These are phyloP conservation scores for Schizothorax lantsangensis DNA, from an alignment of 2,797 vertebrate species.

Conservation along the genomic window DNA sequence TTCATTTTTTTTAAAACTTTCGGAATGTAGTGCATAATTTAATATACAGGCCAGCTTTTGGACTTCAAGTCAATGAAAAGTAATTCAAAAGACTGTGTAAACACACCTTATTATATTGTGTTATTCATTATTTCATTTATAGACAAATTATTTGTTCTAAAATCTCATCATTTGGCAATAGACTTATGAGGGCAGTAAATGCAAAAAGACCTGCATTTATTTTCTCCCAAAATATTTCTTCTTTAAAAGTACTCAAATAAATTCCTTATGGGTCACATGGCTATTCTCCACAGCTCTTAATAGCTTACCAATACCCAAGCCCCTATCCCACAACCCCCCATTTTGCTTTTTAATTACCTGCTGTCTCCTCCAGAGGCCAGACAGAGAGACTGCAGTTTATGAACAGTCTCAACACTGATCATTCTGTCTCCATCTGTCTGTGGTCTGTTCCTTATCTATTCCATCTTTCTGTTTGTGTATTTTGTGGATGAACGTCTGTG, in stretches of 20 bases:
- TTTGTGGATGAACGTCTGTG: slow-evolving; percentile 7
- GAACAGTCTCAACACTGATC: slow-evolving; percentile 52
- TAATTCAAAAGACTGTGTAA: background rate
- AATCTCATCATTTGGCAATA: background rate
- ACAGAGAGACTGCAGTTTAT: slow-evolving; percentile 73
- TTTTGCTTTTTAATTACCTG: slow-evolving; percentile 79
- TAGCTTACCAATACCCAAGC: slow-evolving; percentile 30
- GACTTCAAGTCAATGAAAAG: background rate
- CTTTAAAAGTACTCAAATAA: background rate
- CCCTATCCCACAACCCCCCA: slow-evolving; percentile 35
- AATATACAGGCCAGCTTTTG: background rate
- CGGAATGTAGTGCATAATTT: background rate
- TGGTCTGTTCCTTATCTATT: slow-evolving; percentile 40
- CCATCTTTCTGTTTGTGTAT: slow-evolving; percentile 33
- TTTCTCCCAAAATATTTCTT: background rate
- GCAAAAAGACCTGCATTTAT: background rate
- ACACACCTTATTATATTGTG: background rate
- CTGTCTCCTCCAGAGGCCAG: slow-evolving; percentile 72
- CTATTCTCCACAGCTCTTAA: background rate
- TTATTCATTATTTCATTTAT: background rate
- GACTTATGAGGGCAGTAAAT: background rate
- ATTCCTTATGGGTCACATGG: slow-evolving; percentile 1
- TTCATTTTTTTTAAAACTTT: background rate
- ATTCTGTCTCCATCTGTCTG: slow-evolving; percentile 41
- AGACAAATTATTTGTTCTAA: background rate